phyloP scores from a whole-genome alignment of 2,113 vertebrate species.

The Bubo bubo region DNA sequence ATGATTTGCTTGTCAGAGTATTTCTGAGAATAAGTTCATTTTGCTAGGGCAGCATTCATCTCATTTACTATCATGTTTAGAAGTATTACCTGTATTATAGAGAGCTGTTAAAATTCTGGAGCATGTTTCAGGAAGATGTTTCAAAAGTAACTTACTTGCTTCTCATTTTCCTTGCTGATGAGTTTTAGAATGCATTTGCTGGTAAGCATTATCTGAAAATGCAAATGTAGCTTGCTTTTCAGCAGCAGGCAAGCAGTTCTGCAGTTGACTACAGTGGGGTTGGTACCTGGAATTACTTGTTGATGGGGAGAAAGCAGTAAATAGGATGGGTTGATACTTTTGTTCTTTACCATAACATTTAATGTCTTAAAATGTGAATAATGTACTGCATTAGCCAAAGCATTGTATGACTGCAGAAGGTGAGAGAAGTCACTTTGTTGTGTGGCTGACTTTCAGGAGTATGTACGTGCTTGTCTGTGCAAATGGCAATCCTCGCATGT shows the following conservation, averaged over 20 bases:
- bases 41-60: not conserved
- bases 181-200: not conserved
- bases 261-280: not conserved
- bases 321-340: not conserved
- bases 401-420: not conserved
- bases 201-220: not conserved
- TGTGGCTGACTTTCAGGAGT: not conserved
- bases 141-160: not conserved
- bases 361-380: not conserved
- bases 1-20: conserved; percentile 5
- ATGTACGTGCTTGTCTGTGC: not conserved
- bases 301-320: not conserved
- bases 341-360: not conserved
- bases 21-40: conserved; percentile 9
- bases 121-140: not conserved
- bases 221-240: not conserved
- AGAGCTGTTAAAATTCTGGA: conserved; percentile 44
- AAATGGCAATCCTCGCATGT: not conserved
- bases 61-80: not conserved
- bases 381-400: not conserved
- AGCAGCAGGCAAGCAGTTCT: not conserved
- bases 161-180: not conserved
- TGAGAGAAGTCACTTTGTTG: not conserved
- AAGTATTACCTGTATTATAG: not conserved
- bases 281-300: rapidly evolving